Evolutionary conservation across 2,888 invertebrate species (phyloP).

Genomic region (Drosophila formosana): DNA sequence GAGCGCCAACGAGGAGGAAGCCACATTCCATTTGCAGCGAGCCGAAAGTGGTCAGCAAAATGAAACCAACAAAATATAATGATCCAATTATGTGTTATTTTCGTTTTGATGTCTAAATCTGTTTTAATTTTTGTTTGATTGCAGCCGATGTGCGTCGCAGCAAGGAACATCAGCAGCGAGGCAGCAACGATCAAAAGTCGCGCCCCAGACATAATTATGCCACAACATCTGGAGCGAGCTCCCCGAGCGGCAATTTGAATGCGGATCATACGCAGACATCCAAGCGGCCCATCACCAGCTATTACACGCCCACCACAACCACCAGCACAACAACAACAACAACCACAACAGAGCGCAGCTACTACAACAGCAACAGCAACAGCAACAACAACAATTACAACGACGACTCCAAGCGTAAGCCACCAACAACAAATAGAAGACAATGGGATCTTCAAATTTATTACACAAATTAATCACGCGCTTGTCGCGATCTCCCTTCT

Average conservation of each 20-base stretch:
- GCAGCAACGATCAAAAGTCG: constrained; percentile 70
- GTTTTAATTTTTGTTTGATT: constrained; percentile 33
- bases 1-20: constrained; percentile 88
- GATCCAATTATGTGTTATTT: constrained; percentile 38
- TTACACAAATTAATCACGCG: constrained; percentile 67
- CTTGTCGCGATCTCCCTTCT: constrained; percentile 43
- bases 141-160: constrained; percentile 82
- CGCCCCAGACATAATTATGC: constrained; percentile 78
- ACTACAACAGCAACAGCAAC: constrained; percentile 43
- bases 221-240: constrained; percentile 23
- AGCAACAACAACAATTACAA: constrained; percentile 64
- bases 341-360: constrained; percentile 72
- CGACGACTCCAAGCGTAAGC: constrained; percentile 83
- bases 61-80: constrained; percentile 26
- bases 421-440: constrained; percentile 51
- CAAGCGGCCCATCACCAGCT: constrained; percentile 82
- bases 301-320: constrained; percentile 80
- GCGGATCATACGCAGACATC: constrained; percentile 50
- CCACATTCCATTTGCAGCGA: constrained; percentile 90
- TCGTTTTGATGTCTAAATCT: not conserved
- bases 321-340: constrained; percentile 62
- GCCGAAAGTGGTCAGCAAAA: constrained; percentile 88
- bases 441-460: constrained; percentile 63
- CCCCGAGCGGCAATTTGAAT: constrained; percentile 45
- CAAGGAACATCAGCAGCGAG: constrained; percentile 74